These are phyloP conservation scores for Xyrauchen texanus DNA, from an alignment of 2,113 vertebrate species.

Conservation along the genomic window DNA sequence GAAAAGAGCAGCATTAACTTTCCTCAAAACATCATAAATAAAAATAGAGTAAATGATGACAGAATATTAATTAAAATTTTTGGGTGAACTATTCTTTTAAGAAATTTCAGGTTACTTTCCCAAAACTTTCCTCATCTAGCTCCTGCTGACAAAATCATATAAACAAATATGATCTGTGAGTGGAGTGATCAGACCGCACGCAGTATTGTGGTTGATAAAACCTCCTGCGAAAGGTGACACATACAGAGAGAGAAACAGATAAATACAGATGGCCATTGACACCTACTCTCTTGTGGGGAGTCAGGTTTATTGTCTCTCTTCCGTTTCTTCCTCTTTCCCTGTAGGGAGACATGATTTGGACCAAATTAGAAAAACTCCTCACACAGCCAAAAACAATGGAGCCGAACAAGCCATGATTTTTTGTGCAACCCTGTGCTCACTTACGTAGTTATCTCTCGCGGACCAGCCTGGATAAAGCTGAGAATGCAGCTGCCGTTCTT, in stretches of 20 bases:
- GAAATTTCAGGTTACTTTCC: no score
- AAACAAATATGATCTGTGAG: not conserved
- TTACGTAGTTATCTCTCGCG: conserved; percentile 93
- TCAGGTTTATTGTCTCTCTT: conserved; percentile 77
- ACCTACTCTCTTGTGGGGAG: conserved; percentile 56
- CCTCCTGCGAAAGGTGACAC: not conserved
- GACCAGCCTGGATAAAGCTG: conserved; percentile 97
- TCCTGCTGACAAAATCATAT: not conserved
- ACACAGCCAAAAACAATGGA: not conserved
- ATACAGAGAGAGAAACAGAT: not conserved
- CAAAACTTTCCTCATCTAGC: not conserved
- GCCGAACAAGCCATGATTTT: not conserved
- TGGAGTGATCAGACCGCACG: conserved; percentile 12
- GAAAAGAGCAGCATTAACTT: no score
- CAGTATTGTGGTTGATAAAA: not conserved
- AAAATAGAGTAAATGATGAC: no score
- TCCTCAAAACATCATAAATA: no score
- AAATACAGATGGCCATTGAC: conserved; percentile 24
- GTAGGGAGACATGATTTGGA: conserved; percentile 39
- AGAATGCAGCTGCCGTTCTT: conserved; percentile 92
- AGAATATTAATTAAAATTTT: no score
- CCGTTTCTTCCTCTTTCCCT: conserved; percentile 95
- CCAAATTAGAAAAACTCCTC: conserved; percentile 14
- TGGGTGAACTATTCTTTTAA: no score
- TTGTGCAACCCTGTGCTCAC: conserved; percentile 51